A percentile compares a stretch with the other conserved stretches of the same genome.
These are phyloP conservation scores for Clupea harengus DNA, from an alignment of 2,113 vertebrate species.

Conservation along the genomic window DNA sequence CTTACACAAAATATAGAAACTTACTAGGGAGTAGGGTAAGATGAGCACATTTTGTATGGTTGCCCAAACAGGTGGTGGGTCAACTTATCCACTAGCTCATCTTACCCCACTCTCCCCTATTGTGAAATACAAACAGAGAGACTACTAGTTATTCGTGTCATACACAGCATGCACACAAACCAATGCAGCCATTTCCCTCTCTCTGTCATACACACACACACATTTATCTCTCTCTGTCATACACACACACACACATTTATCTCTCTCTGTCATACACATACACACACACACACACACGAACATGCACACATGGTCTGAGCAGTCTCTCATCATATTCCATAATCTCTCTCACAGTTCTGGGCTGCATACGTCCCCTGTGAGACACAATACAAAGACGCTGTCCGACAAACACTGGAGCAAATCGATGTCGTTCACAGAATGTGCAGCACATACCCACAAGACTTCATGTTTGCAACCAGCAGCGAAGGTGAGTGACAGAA, in stretches of 20 bases:
- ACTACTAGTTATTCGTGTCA: too few relatives aligned
- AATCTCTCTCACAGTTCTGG: slow-evolving; percentile 82
- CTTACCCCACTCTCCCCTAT: too few relatives aligned
- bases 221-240: neutral
- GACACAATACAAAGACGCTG: slow-evolving; percentile 85
- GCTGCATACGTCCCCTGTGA: slow-evolving; percentile 82
- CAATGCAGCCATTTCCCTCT: neutral
- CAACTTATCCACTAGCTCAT: too few relatives aligned
- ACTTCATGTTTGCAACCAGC: slow-evolving; percentile 74
- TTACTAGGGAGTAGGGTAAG: too few relatives aligned
- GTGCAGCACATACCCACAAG: slow-evolving; percentile 79
- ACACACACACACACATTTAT: neutral
- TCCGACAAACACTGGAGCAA: slow-evolving; percentile 89
- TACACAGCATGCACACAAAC: neutral
- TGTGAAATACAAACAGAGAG: too few relatives aligned
- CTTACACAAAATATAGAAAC: neutral
- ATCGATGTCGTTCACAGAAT: slow-evolving; percentile 88
- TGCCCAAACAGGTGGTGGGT: too few relatives aligned
- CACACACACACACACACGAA: neutral
- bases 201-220: neutral
- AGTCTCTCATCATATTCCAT: neutral
- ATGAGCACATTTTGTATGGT: too few relatives aligned
- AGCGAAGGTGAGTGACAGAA: slow-evolving; percentile 66
- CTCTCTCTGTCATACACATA: neutral
- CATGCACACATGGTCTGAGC: neutral